phyloP scores from a whole-genome alignment of 2,797 vertebrate species.

The Arctocebus calabarensis region DNA sequence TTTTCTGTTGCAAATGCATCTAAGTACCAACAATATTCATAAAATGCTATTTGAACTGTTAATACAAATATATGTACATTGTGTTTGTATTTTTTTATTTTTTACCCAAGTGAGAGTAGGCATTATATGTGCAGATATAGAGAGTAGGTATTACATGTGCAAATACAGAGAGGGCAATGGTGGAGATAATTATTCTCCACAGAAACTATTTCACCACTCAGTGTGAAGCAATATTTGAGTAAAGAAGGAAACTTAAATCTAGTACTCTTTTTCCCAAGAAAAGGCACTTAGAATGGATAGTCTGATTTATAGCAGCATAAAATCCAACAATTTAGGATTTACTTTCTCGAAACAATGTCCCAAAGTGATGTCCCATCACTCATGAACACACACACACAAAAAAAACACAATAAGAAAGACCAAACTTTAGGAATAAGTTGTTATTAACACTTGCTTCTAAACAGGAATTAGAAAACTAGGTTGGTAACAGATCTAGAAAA shows the following conservation, averaged over 20 bases:
- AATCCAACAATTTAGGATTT: constrained; percentile 56
- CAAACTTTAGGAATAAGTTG: constrained; percentile 67
- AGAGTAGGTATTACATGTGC: constrained; percentile 23
- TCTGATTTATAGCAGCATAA: constrained; percentile 55
- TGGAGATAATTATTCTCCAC: constrained; percentile 9
- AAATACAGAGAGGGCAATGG: constrained; percentile 11
- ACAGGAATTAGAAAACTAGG: constrained; percentile 62
- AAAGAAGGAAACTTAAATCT: constrained; percentile 47
- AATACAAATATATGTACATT: constrained; percentile 28
- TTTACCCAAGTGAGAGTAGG: constrained; percentile 8
- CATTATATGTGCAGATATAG: neutral
- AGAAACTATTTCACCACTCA: constrained; percentile 41
- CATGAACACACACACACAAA: constrained; percentile 28
- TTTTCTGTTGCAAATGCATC: constrained; percentile 17
- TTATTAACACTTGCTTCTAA: constrained; percentile 58
- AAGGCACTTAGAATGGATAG: constrained; percentile 61
- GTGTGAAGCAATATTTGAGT: constrained; percentile 43
- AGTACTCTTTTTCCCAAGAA: constrained; percentile 20
- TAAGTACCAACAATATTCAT: constrained; percentile 35
- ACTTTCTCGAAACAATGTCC: constrained; percentile 50
- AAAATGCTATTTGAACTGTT: constrained; percentile 56
- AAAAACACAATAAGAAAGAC: constrained; percentile 61
- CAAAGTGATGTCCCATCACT: neutral
- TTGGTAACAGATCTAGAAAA: constrained; percentile 54
- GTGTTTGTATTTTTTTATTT: neutral